Base-by-base conservation (phyloP, 1,140 invertebrate genomes). In the Sesamia nonagrioides region DNA sequence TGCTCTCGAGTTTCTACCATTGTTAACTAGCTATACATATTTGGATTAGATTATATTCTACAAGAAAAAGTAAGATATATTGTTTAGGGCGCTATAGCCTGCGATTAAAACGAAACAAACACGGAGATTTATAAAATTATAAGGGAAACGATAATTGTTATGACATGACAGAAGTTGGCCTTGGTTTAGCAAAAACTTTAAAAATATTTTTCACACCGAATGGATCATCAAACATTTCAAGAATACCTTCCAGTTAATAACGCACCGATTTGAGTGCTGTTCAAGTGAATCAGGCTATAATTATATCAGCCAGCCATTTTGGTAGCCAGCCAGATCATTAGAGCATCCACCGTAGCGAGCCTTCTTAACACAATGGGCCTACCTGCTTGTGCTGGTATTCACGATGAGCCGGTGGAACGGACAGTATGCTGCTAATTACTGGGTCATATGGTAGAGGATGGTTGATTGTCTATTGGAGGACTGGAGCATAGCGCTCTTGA, bases 11-110 rank as follows among this genome's bases (percentile, higher is more conserved):
- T 58, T 58, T 58, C 54, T 58, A 58, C 33, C 54, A 58, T 58
- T 58, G 54, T 58, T 58, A 58, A 33, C 54, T 58, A 27, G 21
- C 54, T 58, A 58, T 58, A n/a, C n/a, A n/a, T n/a, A 58, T 58
- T 58, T 58, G 54, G 54, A 58, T 33, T 58, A 58, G 54, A 18
- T 0, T 9, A 6, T 21, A 13, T 27, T 54, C 21, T 58, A 13
- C 21, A 33, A 33, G 27, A 21, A 15, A 50, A 13, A 13, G 11
- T n/a, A 50, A 50, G 45, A 50, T n/a, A 50, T 15, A 50, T 50
- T n/a, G 45, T 11, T 50, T n/a, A 50, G 5, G 13, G 3, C 45
- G 13, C n/a, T n/a, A n/a, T n/a, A n/a, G n/a, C 15, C 45, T 6
- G 6, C 45, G 45, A 45, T 13, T 15, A n/a, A 2, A 5, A n/a